These are phyloP conservation scores for Chiloscyllium punctatum DNA, from an alignment of 2,797 vertebrate species.

Conservation along the genomic window DNA sequence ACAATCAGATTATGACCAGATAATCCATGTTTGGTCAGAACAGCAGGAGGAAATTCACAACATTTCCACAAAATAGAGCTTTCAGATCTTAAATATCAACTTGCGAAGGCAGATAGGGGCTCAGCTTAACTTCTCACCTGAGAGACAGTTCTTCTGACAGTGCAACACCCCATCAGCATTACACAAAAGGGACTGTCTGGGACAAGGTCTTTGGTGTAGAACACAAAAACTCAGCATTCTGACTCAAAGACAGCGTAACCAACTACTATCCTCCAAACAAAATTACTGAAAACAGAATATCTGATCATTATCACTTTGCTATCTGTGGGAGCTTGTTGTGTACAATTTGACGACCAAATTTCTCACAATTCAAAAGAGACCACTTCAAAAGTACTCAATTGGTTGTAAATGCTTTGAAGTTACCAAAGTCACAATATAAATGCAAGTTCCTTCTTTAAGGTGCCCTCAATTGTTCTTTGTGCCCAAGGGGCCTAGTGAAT, in stretches of 20 bases:
- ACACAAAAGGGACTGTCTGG: no score
- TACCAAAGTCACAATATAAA: neutral
- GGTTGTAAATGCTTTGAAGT: neutral
- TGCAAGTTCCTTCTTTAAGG: neutral
- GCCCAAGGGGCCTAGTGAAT: neutral
- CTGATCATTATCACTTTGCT: neutral
- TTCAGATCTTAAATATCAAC: neutral
- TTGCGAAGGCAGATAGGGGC: neutral
- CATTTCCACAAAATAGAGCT: neutral
- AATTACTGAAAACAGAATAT: neutral
- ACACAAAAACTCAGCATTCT: neutral
- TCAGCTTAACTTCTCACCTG: neutral
- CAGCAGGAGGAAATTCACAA: neutral
- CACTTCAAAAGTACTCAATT: neutral
- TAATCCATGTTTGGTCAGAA: neutral
- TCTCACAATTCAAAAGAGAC: neutral
- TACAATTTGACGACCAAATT: neutral
- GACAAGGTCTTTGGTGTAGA: neutral
- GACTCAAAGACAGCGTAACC: neutral
- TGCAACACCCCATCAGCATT: neutral
- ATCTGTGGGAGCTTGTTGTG: neutral
- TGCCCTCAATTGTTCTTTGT: neutral
- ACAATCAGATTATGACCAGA: neutral
- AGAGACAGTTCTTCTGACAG: neutral
- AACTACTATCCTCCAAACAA: neutral